A percentile compares a stretch with the other conserved stretches of the same genome.
Conservation (phyloP, 1,140 invertebrate genomes). For the Glossosoma conforme region DNA sequence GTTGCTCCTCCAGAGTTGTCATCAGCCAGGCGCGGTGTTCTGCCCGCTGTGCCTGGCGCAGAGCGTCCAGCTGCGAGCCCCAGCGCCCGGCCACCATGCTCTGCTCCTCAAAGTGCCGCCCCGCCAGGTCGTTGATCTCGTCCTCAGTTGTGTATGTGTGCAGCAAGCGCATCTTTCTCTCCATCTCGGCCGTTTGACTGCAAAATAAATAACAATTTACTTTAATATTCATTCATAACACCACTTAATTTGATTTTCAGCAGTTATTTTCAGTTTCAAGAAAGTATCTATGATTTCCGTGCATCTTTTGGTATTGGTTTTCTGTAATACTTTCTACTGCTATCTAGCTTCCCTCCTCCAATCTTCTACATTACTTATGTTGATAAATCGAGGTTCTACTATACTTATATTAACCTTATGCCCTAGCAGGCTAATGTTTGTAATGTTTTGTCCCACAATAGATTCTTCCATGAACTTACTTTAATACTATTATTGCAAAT, state of each 20-base stretch:
- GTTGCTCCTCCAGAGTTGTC: constrained; percentile 64
- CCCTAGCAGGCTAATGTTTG: no score
- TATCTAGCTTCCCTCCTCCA: no score
- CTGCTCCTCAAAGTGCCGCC: constrained; percentile 72
- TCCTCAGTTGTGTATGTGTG: constrained; percentile 64
- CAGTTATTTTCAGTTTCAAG: constrained; percentile 3
- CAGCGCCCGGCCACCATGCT: constrained; percentile 70
- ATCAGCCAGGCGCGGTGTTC: constrained; percentile 76
- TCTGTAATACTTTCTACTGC: no score
- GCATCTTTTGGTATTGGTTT: no score
- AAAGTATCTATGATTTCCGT: constrained; percentile 13
- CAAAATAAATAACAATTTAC: constrained; percentile 25
- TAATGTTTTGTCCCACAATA: no score
- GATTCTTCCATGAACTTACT: no score
- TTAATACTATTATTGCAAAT: no score
- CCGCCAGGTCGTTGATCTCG: constrained; percentile 71
- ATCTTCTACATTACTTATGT: no score
- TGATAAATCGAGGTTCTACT: no score
- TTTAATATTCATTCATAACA: no score
- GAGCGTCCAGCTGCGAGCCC: constrained; percentile 68
- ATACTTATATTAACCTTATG: no score
- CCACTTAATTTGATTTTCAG: no score
- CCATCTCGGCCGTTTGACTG: constrained; percentile 75
- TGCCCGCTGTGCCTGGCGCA: constrained; percentile 65
- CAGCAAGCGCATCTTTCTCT: constrained; percentile 61